Conservation (phyloP, 2,113 vertebrate species). For the Caranx ignobilis region DNA sequence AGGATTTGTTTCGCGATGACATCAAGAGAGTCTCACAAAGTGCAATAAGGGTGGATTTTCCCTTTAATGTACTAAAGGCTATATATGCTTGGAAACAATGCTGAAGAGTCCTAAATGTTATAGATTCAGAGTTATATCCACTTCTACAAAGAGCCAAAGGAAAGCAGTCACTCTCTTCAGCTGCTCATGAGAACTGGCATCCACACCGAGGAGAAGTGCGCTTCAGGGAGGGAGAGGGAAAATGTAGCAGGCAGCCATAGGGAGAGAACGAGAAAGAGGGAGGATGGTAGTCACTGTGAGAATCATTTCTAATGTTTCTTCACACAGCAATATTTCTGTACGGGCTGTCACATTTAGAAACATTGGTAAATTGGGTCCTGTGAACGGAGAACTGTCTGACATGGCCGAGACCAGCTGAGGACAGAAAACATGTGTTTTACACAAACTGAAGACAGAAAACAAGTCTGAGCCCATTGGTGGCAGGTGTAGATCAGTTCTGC, state of each 20-base stretch:
- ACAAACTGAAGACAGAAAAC: conserved; percentile 26
- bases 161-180: conserved; percentile 56
- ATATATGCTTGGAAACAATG: conserved; percentile 1
- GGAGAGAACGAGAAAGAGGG: conserved; percentile 50
- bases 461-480: conserved; percentile 14
- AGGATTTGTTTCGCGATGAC: conserved; percentile 23
- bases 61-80: conserved; percentile 31
- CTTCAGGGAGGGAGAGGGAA: conserved; percentile 54
- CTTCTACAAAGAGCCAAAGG: conserved; percentile 48
- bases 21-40: conserved; percentile 15
- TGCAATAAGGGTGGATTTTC: conserved; percentile 38
- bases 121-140: conserved; percentile 46
- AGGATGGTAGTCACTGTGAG: conserved; percentile 72
- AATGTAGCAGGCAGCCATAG: conserved; percentile 53
- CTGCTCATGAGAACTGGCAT: conserved; percentile 67
- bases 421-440: conserved; percentile 40
- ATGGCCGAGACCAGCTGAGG: conserved; percentile 46
- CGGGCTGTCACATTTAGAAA: conserved; percentile 70
- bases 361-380: conserved; percentile 57
- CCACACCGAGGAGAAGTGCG: conserved; percentile 57
- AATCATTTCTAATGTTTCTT: conserved; percentile 73
- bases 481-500: background rate
- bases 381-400: conserved; percentile 61
- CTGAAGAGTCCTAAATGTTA: conserved; percentile 25
- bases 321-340: conserved; percentile 74